A percentile compares a stretch with the other conserved stretches of the same genome.
Conservation (phyloP, 1,140 invertebrate genomes). For the Heliconius nattereri region DNA sequence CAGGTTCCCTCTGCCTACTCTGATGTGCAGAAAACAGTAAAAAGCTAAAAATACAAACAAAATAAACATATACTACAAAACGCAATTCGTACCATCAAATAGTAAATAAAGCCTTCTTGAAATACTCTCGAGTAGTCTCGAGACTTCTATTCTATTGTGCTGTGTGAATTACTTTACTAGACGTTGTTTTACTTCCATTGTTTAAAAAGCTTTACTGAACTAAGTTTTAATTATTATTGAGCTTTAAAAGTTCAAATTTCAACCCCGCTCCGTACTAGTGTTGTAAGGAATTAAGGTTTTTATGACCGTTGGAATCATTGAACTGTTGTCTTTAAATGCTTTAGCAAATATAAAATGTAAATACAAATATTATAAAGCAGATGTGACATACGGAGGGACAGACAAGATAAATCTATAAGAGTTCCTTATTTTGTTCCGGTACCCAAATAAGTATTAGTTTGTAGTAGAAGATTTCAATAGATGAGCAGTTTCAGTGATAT, state of each 20-base stretch:
- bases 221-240: conserved; percentile 13
- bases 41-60: not conserved
- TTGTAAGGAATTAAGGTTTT: not conserved
- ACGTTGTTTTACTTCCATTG: conserved; percentile 13
- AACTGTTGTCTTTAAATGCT: not conserved
- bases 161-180: conserved; percentile 9
- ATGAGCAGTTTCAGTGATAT: no score
- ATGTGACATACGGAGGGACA: no score
- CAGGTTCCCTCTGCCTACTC: no score
- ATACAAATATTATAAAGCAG: no score
- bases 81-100: not conserved
- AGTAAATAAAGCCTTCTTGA: not conserved
- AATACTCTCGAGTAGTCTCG: conserved; percentile 2
- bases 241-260: conserved; percentile 7
- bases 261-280: not conserved
- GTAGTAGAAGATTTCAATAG: no score
- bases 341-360: no score
- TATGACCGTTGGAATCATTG: not conserved
- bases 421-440: no score
- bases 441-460: no score
- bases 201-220: not conserved
- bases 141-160: not conserved
- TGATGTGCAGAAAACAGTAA: no score
- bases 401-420: no score
- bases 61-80: not conserved